Evolutionary conservation across 1,140 invertebrate genomes (phyloP), one percentile per base, ranked within the genome.

Genomic region (Mya arenaria): DNA sequence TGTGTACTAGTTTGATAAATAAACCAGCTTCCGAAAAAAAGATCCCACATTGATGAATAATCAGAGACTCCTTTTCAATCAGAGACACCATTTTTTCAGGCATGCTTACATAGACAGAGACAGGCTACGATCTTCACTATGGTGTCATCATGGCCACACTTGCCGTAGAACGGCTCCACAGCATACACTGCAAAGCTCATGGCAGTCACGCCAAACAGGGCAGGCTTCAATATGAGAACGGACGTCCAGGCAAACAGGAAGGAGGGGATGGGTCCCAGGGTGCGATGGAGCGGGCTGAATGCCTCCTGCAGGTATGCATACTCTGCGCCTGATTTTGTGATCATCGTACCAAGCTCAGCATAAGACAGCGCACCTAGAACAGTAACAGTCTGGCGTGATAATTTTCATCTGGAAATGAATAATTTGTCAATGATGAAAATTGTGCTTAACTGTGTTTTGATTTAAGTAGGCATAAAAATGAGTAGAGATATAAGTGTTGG

Each of bases 331-430:
- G 88, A 92, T 78, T 84, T 85, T 0, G 96, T 96, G 10, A 90
- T 82, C 62, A 86, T 82, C 0, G 96, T 96, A 32, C 96, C 96
- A 32, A 97, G 90, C 92, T 97, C 96, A 23, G 96, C 96, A 89
- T 96, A 97, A 6, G 95, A 95, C 37, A 97, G 90, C 0, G 96
- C 96, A 74, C 96, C 96, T 97, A 90, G n/a, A n/a, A n/a, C n/a
- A n/a, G n/a, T n/a, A n/a, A n/a, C n/a, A n/a, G n/a, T n/a, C n/a
- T n/a, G n/a, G n/a, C n/a, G n/a, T n/a, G n/a, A n/a, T n/a, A n/a
- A n/a, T n/a, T n/a, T n/a, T n/a, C n/a, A n/a, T n/a, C n/a, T n/a
- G n/a, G n/a, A n/a, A n/a, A n/a, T n/a, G n/a, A n/a, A n/a, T n/a
- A n/a, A n/a, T n/a, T n/a, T n/a, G n/a, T n/a, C n/a, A n/a, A n/a